Conservation (phyloP, 2,113 vertebrate genomes). For the Ciconia boyciana region DNA sequence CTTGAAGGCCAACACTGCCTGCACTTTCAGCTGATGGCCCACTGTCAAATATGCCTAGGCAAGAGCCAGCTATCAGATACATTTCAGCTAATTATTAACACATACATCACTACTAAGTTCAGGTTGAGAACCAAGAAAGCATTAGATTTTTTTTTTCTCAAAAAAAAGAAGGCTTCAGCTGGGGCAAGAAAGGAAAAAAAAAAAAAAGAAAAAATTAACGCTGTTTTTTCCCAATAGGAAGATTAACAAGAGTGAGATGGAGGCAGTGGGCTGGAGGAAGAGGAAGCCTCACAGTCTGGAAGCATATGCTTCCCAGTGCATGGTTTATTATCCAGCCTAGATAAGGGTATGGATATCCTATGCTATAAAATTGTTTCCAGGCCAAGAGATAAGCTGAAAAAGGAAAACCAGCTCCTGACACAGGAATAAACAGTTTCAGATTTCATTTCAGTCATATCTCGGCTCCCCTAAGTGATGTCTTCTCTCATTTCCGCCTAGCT, state of each 20-base stretch:
- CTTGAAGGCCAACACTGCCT: not conserved
- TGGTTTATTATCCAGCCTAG: not conserved
- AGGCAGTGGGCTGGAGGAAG: not conserved
- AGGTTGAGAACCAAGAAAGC: not conserved
- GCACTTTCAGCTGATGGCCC: not conserved
- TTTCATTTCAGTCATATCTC: not conserved
- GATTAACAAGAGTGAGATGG: not conserved
- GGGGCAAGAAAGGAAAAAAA: not conserved
- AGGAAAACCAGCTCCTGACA: not conserved
- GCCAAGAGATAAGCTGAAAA: not conserved
- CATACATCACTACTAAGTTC: not conserved
- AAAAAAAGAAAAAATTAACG: not conserved
- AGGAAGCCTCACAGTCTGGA: not conserved
- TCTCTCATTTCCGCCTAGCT: constrained; percentile 2
- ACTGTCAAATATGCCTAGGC: not conserved
- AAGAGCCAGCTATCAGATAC: not conserved
- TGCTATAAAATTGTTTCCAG: not conserved
- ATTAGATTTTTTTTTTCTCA: not conserved
- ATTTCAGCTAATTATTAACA: not conserved
- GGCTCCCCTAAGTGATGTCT: not conserved
- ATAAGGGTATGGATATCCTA: not conserved
- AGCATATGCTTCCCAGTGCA: not conserved
- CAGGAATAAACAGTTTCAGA: not conserved
- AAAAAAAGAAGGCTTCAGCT: not conserved
- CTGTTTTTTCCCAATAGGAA: not conserved